Percentiles rank a stretch among this genome's conserved stretches.
Evolutionary conservation across 2,797 vertebrate genomes (phyloP).

Genomic region (Columba guinea): DNA sequence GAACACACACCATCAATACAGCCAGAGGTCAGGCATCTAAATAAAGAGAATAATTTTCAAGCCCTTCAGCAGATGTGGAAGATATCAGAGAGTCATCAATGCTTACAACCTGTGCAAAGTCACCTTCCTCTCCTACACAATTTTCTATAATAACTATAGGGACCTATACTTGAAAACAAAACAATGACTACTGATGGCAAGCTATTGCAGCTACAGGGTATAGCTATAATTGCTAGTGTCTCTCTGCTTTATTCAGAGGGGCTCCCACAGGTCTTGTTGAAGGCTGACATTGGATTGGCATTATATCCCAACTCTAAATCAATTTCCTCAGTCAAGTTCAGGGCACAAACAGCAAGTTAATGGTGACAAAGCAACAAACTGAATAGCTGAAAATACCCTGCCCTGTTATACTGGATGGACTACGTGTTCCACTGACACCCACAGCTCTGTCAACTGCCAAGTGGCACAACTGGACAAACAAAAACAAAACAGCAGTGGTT

Average conservation of each 20-base stretch:
- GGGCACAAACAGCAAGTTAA: not conserved
- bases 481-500: not conserved
- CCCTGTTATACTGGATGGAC: not conserved
- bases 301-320: not conserved
- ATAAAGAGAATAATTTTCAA: not conserved
- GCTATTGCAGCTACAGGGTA: not conserved
- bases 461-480: not conserved
- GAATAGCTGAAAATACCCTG: not conserved
- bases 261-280: not conserved
- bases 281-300: not conserved
- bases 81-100: not conserved
- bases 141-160: not conserved
- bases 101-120: not conserved
- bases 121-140: not conserved
- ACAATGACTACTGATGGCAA: not conserved
- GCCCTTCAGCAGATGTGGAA: not conserved
- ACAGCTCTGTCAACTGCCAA: not conserved
- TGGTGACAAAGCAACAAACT: not conserved
- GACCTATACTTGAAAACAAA: not conserved
- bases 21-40: not conserved
- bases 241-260: not conserved
- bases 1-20: not conserved
- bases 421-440: not conserved
- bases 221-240: not conserved
- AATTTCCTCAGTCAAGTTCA: not conserved